A percentile compares a stretch with the other conserved stretches of the same genome.
phyloP scores from a whole-genome alignment of 2,113 vertebrate genomes.

The Sciurus niger region DNA sequence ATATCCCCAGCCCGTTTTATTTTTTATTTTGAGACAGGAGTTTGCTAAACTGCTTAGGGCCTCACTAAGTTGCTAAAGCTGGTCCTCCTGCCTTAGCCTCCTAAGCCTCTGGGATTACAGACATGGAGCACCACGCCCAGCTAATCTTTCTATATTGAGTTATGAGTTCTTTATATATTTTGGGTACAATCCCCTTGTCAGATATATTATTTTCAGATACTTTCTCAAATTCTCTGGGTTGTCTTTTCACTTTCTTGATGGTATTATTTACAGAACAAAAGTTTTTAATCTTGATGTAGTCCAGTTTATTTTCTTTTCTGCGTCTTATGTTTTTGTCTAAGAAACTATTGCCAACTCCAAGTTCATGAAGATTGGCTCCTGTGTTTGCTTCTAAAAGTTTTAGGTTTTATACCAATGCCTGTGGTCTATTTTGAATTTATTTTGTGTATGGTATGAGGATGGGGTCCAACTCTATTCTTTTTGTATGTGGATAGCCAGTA shows the following conservation, averaged over 20 bases:
- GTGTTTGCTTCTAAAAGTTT: constrained; percentile 22
- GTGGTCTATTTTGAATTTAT: constrained; percentile 30
- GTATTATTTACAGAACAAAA: background rate
- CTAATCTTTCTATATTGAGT: constrained; percentile 26
- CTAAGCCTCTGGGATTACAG: too few relatives aligned
- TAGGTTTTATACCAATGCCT: background rate
- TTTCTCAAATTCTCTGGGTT: constrained; percentile 3
- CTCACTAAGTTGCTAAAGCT: too few relatives aligned
- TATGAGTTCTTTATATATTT: constrained; percentile 25
- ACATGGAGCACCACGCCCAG: too few relatives aligned
- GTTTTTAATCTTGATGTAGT: constrained; percentile 42
- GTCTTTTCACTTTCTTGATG: constrained; percentile 37
- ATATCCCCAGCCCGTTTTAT: too few relatives aligned
- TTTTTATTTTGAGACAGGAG: too few relatives aligned
- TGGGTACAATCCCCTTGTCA: background rate
- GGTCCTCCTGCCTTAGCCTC: too few relatives aligned
- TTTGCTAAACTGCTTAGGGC: too few relatives aligned
- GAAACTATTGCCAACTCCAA: constrained; percentile 36
- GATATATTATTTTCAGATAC: constrained; percentile 40
- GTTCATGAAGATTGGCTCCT: background rate
- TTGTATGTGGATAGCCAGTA: constrained; percentile 7
- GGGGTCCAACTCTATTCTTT: constrained; percentile 39
- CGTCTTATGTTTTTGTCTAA: constrained; percentile 32
- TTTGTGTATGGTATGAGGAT: constrained; percentile 6
- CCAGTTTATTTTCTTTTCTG: background rate